These are phyloP conservation scores for Hydrochoerus hydrochaeris DNA, from an alignment of 2,113 vertebrate species.

Conservation along the genomic window DNA sequence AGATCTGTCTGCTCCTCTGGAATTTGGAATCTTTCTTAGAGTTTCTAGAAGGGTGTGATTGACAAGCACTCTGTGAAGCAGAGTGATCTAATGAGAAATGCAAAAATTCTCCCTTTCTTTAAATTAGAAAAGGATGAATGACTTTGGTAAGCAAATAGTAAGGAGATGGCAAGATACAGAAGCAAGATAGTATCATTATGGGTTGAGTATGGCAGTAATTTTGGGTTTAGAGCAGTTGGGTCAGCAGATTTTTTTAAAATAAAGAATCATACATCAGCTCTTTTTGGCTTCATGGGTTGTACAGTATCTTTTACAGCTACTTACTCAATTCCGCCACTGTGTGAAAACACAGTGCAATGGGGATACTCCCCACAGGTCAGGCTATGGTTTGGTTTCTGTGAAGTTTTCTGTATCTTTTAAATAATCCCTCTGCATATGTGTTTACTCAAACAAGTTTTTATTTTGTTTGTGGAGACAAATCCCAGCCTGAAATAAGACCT, in stretches of 20 bases:
- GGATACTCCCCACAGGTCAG: background rate
- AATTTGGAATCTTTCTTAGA: background rate
- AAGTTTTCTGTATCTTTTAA: background rate
- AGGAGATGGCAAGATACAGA: background rate
- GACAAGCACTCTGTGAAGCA: background rate
- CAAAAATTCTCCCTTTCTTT: background rate
- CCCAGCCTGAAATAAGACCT: background rate
- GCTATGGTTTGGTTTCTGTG: background rate
- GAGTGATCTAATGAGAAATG: background rate
- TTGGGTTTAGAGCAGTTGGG: background rate
- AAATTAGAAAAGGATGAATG: background rate
- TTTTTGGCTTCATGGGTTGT: background rate
- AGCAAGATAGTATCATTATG: rapidly evolving
- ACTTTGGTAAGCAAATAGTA: background rate
- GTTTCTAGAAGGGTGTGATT: background rate
- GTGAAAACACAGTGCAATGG: background rate
- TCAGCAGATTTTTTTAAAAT: background rate
- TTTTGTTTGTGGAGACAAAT: background rate
- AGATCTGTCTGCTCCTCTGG: background rate
- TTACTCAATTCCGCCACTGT: background rate
- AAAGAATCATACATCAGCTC: background rate
- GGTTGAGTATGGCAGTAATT: background rate
- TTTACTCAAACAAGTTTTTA: background rate
- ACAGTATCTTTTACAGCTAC: background rate
- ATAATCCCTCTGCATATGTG: background rate